phyloP scores from a whole-genome alignment of 2,797 vertebrate genomes.

The Acrossocheilus wenchowensis region DNA sequence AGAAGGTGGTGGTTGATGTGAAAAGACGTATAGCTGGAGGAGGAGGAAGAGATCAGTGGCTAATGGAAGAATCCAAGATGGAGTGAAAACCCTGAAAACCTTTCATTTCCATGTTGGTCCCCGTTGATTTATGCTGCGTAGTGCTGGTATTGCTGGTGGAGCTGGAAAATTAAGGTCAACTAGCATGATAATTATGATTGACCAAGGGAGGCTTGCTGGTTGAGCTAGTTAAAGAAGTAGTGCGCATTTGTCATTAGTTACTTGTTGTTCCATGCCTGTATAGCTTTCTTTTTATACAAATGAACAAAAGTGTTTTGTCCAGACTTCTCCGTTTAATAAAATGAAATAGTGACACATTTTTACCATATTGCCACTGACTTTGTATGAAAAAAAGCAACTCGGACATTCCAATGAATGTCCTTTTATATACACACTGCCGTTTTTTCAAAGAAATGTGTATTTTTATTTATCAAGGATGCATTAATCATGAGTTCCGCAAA shows the following conservation, averaged over 20 bases:
- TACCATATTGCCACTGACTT: neutral
- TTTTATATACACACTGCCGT: neutral
- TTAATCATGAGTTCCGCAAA: neutral
- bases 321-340: neutral
- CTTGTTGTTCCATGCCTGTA: neutral
- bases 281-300: neutral
- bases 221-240: neutral
- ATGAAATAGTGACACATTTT: neutral
- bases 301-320: neutral
- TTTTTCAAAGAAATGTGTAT: neutral
- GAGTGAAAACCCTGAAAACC: constrained; percentile 13
- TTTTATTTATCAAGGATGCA: neutral
- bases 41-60: neutral
- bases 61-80: constrained; percentile 9
- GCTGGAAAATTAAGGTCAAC: neutral
- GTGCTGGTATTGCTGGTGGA: neutral
- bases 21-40: constrained; percentile 13
- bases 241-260: neutral
- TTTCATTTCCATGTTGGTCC: neutral
- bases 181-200: neutral
- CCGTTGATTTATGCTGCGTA: neutral
- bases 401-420: neutral
- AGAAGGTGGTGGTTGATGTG: constrained; percentile 15
- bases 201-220: neutral
- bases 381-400: neutral